Percentiles rank a stretch among this genome's conserved stretches.
phyloP scores from a whole-genome alignment of 1,140 invertebrate genomes.

The Drosophila sp. region DNA sequence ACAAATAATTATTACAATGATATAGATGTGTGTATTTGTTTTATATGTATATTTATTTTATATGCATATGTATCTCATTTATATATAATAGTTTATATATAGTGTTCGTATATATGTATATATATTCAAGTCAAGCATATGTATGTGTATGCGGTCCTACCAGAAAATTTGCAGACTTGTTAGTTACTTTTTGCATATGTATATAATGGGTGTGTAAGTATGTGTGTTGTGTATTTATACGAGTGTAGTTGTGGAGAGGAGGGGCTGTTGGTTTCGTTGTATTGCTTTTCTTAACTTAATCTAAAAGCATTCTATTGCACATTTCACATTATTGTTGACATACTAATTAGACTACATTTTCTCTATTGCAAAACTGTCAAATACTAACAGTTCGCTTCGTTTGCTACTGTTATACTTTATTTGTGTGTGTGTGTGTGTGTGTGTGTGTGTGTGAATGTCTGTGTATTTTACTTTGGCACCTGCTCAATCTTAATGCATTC shows the following conservation, averaged over 20 bases:
- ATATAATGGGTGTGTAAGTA: constrained; percentile 8
- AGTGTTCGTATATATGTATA: constrained; percentile 43
- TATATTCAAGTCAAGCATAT: constrained; percentile 43
- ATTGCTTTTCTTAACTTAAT: constrained; percentile 54
- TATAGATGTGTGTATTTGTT: constrained; percentile 52
- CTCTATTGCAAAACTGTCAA: constrained; percentile 41
- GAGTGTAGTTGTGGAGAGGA: background rate
- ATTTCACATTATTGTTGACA: constrained; percentile 47
- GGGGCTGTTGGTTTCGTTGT: constrained; percentile 24
- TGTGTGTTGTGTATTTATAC: constrained; percentile 10
- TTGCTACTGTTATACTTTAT: constrained; percentile 7
- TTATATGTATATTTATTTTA: constrained; percentile 74
- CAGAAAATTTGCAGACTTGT: constrained; percentile 38
- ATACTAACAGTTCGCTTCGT: constrained; percentile 50
- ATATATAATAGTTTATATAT: constrained; percentile 48
- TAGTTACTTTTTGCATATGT: constrained; percentile 32
- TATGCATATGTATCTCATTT: constrained; percentile 69
- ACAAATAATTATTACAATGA: constrained; percentile 79
- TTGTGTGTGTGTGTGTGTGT: constrained; percentile 20
- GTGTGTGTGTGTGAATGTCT: constrained; percentile 23
- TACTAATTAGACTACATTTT: constrained; percentile 57
- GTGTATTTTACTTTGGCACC: constrained; percentile 44
- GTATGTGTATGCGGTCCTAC: constrained; percentile 33
- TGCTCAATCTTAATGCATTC: constrained; percentile 22
- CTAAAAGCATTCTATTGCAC: constrained; percentile 74